These are phyloP conservation scores for Oryzias melastigma DNA, from an alignment of 2,113 vertebrate species.

Conservation along the genomic window DNA sequence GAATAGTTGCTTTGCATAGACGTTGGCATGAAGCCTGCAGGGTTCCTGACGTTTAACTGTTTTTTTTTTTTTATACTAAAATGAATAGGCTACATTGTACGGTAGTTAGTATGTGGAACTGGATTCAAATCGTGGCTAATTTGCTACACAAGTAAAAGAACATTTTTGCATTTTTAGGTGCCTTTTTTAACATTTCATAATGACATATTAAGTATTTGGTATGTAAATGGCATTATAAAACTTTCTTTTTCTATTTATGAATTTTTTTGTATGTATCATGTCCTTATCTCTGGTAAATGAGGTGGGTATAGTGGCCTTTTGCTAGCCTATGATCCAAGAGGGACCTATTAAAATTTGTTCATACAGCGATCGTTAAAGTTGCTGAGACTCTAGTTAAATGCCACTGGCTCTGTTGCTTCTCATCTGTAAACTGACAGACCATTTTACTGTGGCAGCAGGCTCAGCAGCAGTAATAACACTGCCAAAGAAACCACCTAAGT, in stretches of 20 bases:
- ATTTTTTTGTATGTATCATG: conserved; percentile 33
- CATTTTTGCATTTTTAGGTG: conserved; percentile 12
- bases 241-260: conserved; percentile 11
- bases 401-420: conserved; percentile 63
- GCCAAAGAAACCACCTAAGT: conserved; percentile 40
- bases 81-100: background rate
- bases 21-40: conserved; percentile 5
- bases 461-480: conserved; percentile 39
- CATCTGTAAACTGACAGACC: conserved; percentile 59
- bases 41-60: background rate
- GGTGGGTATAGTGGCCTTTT: conserved; percentile 59
- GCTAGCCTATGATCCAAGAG: conserved; percentile 59
- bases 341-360: conserved; percentile 71
- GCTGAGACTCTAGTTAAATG: conserved; percentile 62
- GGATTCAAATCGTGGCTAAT: conserved; percentile 1
- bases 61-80: background rate
- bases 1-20: conserved; percentile 23
- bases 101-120: background rate
- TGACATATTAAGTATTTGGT: conserved; percentile 10
- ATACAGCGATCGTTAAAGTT: conserved; percentile 65
- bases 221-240: conserved; percentile 31
- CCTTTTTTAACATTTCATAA: conserved; percentile 33
- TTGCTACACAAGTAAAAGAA: background rate
- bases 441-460: conserved; percentile 52
- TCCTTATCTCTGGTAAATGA: conserved; percentile 65